These are phyloP conservation scores for Sigmodon hispidus DNA, from an alignment of 2,113 vertebrate genomes.

Conservation along the genomic window DNA sequence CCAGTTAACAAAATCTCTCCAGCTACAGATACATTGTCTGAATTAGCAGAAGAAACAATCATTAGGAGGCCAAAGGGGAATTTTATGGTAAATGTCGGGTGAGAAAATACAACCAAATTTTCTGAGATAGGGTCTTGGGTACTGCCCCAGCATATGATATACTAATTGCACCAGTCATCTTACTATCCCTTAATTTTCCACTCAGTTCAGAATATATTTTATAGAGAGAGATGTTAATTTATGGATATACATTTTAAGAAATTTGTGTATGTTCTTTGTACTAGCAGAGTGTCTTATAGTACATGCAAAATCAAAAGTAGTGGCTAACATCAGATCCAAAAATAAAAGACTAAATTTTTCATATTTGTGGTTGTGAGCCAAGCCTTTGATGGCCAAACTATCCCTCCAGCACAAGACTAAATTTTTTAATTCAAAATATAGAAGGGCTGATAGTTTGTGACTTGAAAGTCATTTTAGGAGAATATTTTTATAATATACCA, in stretches of 20 bases:
- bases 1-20: not conserved
- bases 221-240: not conserved
- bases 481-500: slow-evolving; percentile 69
- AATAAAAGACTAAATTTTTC: slow-evolving; percentile 68
- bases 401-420: too few relatives aligned
- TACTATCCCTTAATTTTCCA: slow-evolving; percentile 27
- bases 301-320: slow-evolving; percentile 59
- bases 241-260: slow-evolving; percentile 24
- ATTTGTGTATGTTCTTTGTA: slow-evolving; percentile 47
- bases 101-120: not conserved
- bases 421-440: slow-evolving; percentile 73
- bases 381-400: too few relatives aligned
- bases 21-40: not conserved
- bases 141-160: not conserved
- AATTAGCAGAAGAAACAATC: slow-evolving; percentile 53
- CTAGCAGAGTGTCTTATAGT: slow-evolving; percentile 29
- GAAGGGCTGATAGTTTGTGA: slow-evolving; percentile 65
- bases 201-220: not conserved
- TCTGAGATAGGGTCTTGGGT: not conserved
- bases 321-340: slow-evolving; percentile 73
- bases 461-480: slow-evolving; percentile 71
- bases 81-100: not conserved
- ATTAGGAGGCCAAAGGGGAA: slow-evolving; percentile 51
- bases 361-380: too few relatives aligned
- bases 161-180: not conserved